Percentiles rank a stretch among this genome's conserved stretches.
Evolutionary conservation across 2,113 vertebrate species (phyloP).

Genomic region (Hemiscyllium ocellatum): DNA sequence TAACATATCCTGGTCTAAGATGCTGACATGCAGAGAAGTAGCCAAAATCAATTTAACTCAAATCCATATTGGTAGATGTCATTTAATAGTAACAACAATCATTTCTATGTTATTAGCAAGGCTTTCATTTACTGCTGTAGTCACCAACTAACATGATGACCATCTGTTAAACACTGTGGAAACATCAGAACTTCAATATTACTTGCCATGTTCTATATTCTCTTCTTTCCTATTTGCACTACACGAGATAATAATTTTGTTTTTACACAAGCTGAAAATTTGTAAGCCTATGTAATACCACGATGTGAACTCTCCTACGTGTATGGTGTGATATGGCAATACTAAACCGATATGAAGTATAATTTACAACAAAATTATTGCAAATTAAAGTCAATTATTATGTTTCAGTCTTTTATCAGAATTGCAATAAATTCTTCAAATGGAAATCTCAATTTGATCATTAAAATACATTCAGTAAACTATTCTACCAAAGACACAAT

Average conservation of each 20-base stretch:
- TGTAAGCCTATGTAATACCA: background rate
- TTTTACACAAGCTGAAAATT: background rate
- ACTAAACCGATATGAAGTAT: background rate
- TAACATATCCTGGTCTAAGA: background rate
- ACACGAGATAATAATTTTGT: background rate
- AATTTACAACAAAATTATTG: background rate
- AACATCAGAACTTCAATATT: background rate
- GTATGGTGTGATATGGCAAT: background rate
- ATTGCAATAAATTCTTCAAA: background rate
- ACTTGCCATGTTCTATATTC: background rate
- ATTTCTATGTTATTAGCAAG: background rate
- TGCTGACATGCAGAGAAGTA: background rate
- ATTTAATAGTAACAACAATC: background rate
- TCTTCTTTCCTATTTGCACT: background rate
- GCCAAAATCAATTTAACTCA: background rate
- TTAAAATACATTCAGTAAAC: background rate
- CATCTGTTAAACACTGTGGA: background rate
- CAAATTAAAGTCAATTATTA: background rate
- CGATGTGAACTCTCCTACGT: background rate
- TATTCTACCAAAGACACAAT: background rate
- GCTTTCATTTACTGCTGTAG: background rate
- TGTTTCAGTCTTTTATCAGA: background rate
- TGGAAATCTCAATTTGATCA: background rate
- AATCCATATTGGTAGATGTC: background rate
- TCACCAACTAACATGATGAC: background rate